phyloP scores from a whole-genome alignment of 2,888 invertebrate species.

The Melangyna quadrimaculata region DNA sequence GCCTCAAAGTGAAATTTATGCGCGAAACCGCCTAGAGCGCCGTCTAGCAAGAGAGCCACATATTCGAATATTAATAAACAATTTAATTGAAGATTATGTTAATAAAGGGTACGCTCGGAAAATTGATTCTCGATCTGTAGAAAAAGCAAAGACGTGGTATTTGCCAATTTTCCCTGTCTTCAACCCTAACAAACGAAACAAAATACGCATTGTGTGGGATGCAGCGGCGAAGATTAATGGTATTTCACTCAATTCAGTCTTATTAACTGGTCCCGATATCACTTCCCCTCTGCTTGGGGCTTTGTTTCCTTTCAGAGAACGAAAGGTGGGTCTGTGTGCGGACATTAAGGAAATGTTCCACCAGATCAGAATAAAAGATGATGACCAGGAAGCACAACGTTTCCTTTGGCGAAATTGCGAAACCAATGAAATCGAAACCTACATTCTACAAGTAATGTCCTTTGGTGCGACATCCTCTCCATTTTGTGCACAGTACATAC shows the following conservation, averaged over 20 bases:
- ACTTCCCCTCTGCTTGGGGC: not conserved
- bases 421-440: not conserved
- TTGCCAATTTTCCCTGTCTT: too few species aligned
- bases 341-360: too few species aligned
- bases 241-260: not conserved
- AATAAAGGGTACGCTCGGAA: too few species aligned
- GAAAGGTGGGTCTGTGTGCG: conserved; percentile 19
- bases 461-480: too few species aligned
- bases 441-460: too few species aligned
- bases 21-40: not conserved
- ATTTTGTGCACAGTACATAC: too few species aligned
- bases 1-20: conserved; percentile 3
- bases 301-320: conserved; percentile 22
- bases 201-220: conserved; percentile 13
- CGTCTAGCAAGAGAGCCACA: not conserved
- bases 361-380: not conserved
- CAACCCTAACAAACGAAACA: conserved; percentile 15
- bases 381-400: conserved; percentile 8
- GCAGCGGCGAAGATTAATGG: conserved; percentile 15
- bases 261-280: conserved; percentile 18
- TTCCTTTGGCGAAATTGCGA: conserved; percentile 25
- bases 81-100: conserved; percentile 8
- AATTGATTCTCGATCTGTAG: not conserved
- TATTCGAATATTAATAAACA: not conserved
- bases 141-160: conserved; percentile 6